Evolutionary conservation across 30 jellyfish, hydroid and myxozoan genomes (phyloP).

Genomic region (Hydractinia echinata): DNA sequence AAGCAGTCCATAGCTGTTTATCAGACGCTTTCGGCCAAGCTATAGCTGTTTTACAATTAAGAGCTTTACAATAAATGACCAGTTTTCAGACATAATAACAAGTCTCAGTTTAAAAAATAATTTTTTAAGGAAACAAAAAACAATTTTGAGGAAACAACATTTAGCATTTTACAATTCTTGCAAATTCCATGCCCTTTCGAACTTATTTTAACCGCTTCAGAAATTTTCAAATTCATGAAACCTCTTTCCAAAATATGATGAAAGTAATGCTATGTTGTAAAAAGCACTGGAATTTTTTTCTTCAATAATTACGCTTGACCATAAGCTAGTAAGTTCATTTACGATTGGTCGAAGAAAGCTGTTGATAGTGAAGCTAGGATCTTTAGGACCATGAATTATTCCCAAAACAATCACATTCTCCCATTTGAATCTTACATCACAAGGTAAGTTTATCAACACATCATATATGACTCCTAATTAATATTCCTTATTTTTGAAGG

Average conservation of each 20-base stretch:
- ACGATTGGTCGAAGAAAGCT: no score
- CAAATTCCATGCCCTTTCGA: no score
- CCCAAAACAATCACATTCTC: not conserved
- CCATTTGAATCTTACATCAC: constrained; percentile 14
- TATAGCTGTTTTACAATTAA: no score
- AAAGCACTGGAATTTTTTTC: not conserved
- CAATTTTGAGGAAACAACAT: no score
- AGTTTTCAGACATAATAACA: no score
- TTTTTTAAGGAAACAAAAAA: no score
- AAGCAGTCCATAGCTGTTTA: no score
- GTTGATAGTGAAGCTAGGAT: not conserved
- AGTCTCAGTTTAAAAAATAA: no score
- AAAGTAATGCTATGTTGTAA: not conserved
- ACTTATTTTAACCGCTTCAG: no score
- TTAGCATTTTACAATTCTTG: no score
- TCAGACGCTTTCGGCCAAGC: no score
- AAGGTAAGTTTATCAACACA: not conserved
- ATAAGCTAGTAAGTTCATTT: not conserved
- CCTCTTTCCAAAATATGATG: not conserved
- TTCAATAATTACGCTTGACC: not conserved
- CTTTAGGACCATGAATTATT: not conserved
- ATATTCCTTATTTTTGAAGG: constrained; percentile 6
- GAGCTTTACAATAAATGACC: no score
- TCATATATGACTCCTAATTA: not conserved
- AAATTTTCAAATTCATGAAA: not conserved